phyloP scores from a whole-genome alignment of 2,888 invertebrate genomes.

The Piscicola geometra region DNA sequence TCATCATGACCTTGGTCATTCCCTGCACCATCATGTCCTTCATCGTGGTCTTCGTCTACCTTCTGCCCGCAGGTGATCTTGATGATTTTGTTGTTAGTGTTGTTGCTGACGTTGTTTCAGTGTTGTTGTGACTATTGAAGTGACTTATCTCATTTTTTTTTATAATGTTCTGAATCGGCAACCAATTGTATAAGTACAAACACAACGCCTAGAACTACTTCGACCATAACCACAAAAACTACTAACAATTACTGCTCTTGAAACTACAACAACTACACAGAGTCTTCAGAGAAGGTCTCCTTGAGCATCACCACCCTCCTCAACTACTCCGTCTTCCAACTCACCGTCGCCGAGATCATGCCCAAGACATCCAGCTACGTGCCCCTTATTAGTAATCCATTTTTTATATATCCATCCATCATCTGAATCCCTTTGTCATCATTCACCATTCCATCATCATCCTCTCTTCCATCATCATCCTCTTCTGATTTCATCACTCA shows the following conservation, averaged over 20 bases:
- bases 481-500: too few species aligned
- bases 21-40: slow-evolving; percentile 27
- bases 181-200: neutral
- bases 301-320: slow-evolving; percentile 33
- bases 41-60: slow-evolving; percentile 30
- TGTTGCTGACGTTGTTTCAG: neutral
- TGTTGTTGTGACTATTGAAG: slow-evolving; percentile 10
- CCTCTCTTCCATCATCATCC: too few species aligned
- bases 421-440: too few species aligned
- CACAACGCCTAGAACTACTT: neutral
- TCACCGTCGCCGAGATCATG: slow-evolving; percentile 27
- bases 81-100: neutral
- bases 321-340: slow-evolving; percentile 32
- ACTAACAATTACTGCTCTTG: neutral
- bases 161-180: too few species aligned
- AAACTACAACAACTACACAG: neutral
- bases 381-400: slow-evolving; percentile 30
- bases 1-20: slow-evolving; percentile 24
- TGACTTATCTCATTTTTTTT: neutral
- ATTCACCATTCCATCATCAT: too few species aligned
- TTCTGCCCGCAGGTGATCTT: slow-evolving; percentile 16
- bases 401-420: too few species aligned
- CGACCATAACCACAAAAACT: too few species aligned
- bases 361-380: slow-evolving; percentile 30
- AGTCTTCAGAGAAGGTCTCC: slow-evolving; percentile 21